These are phyloP conservation scores for Oxytorus armatus DNA, from an alignment of 2,888 invertebrate species.

Conservation along the genomic window DNA sequence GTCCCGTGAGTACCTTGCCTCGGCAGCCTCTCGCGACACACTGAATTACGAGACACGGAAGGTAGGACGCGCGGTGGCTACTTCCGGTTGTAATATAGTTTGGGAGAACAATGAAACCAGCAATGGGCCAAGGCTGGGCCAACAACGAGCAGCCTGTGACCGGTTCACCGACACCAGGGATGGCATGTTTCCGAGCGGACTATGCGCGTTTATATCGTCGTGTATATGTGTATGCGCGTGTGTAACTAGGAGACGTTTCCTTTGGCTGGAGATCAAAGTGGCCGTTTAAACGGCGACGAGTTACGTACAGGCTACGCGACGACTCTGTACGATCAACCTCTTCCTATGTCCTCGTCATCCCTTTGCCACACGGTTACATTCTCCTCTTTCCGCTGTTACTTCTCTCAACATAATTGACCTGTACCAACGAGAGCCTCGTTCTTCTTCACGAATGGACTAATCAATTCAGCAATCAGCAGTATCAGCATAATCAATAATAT, in stretches of 20 bases:
- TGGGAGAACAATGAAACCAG: conserved; percentile 81
- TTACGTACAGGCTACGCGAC: conserved; percentile 28
- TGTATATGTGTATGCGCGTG: background rate
- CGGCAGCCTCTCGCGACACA: conserved; percentile 79
- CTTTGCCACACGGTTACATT: conserved; percentile 1
- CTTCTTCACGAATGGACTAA: background rate
- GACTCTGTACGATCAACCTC: conserved; percentile 36
- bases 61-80: conserved; percentile 82
- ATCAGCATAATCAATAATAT: no score
- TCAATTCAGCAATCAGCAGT: no score
- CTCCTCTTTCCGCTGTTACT: background rate
- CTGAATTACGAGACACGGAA: conserved; percentile 84
- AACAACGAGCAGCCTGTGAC: conserved; percentile 65
- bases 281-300: conserved; percentile 73
- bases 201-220: conserved; percentile 17
- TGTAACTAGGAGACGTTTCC: conserved; percentile 63
- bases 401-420: background rate
- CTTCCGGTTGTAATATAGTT: conserved; percentile 84
- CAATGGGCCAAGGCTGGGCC: conserved; percentile 79
- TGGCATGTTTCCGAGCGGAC: conserved; percentile 45
- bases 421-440: background rate
- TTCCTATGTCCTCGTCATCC: conserved; percentile 13
- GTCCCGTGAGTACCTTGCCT: conserved; percentile 41
- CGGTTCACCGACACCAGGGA: conserved; percentile 55
- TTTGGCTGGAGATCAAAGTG: conserved; percentile 81